Percentiles rank a stretch among this genome's conserved stretches.
Conservation (phyloP, 2,797 vertebrate genomes). For the Tragelaphus oryx region DNA sequence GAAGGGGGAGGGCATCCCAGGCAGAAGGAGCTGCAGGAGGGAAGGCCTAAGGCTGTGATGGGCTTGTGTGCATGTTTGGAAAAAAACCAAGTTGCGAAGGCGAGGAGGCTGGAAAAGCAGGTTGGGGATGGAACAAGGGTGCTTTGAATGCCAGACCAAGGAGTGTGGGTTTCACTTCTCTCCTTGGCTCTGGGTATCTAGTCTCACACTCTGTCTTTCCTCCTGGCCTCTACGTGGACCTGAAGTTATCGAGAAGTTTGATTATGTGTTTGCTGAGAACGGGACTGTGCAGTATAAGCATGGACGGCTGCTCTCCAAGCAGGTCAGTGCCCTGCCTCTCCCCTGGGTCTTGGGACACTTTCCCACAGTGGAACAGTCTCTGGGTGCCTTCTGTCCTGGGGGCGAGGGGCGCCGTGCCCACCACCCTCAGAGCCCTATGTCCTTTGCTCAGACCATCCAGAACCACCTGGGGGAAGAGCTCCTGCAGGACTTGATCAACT, state of each 20-base stretch:
- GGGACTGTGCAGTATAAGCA: conserved; percentile 98
- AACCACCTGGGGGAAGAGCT: conserved; percentile 95
- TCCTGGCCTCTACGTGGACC: not conserved
- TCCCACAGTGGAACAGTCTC: not conserved
- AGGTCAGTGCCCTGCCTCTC: conserved; percentile 81
- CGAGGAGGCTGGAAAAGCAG: not conserved
- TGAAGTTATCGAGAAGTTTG: conserved; percentile 94
- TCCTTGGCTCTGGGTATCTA: not conserved
- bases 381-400: not conserved
- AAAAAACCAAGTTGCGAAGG: not conserved
- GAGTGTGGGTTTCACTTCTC: not conserved
- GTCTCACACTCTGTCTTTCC: conserved; percentile 16
- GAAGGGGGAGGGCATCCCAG: too few species aligned
- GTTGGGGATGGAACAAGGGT: not conserved
- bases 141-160: not conserved
- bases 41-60: not conserved
- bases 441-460: conserved; percentile 90
- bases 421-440: not conserved
- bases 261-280: conserved; percentile 98
- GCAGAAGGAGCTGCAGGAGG: not conserved
- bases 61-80: not conserved
- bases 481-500: conserved; percentile 97
- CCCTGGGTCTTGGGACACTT: not conserved
- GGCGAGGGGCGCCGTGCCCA: fast-evolving
- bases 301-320: conserved; percentile 92